Conservation (phyloP, 2,797 vertebrate genomes). For the Peromyscus aztecus region DNA sequence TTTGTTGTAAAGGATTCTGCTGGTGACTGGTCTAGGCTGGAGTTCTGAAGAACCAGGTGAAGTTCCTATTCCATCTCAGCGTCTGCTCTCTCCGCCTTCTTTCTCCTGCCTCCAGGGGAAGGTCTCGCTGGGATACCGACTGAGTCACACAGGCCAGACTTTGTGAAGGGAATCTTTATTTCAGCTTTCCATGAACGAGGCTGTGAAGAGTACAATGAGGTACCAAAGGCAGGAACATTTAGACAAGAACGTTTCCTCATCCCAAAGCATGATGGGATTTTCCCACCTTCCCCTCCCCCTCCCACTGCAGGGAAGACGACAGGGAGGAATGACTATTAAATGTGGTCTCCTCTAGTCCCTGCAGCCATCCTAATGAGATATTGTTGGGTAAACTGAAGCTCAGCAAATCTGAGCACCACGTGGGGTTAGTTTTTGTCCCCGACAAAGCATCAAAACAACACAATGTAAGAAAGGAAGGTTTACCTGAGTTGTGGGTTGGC, state of each 20-base stretch:
- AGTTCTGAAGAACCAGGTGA: neutral
- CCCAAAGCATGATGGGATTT: neutral
- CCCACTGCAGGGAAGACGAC: neutral
- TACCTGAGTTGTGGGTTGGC: neutral
- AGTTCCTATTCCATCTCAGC: neutral
- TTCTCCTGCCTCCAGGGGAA: neutral
- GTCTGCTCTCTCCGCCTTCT: neutral
- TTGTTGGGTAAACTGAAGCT: slow-evolving; percentile 9
- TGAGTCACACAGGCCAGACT: neutral
- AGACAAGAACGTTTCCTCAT: neutral
- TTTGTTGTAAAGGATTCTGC: neutral
- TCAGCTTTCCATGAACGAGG: neutral
- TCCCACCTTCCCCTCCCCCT: no score
- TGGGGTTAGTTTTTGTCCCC: neutral
- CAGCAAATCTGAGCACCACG: neutral
- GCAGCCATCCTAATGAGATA: neutral
- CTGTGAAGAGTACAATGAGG: neutral
- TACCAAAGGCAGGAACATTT: neutral
- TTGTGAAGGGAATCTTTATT: slow-evolving; percentile 3
- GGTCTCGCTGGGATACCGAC: neutral
- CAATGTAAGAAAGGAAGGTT: neutral
- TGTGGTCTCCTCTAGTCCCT: neutral
- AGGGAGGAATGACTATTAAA: neutral
- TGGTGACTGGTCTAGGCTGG: neutral
- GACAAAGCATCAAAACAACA: neutral